These are phyloP conservation scores for Heliconius nattereri DNA, from an alignment of 1,140 invertebrate species.

Conservation along the genomic window DNA sequence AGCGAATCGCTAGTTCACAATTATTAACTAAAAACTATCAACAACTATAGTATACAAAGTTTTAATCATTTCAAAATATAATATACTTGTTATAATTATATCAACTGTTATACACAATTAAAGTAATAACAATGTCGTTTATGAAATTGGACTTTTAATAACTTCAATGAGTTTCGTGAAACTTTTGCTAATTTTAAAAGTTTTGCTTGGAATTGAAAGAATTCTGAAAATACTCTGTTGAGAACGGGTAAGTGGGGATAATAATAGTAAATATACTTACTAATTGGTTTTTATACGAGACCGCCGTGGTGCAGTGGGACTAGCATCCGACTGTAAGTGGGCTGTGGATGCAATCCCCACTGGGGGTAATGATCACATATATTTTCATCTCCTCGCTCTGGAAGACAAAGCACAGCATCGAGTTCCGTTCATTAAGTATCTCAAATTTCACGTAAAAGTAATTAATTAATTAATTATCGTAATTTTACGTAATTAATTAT, in stretches of 20 bases:
- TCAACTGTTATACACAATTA: background rate
- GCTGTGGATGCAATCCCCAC: too few species aligned
- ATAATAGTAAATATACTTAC: background rate
- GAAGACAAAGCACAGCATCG: background rate
- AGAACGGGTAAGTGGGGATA: background rate
- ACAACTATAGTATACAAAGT: background rate
- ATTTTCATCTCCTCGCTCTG: background rate
- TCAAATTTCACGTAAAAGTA: background rate
- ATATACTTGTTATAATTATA: background rate
- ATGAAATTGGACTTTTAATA: conserved; percentile 31
- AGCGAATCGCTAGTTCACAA: too few species aligned
- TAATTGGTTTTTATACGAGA: background rate
- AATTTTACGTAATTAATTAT: too few species aligned
- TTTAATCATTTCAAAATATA: background rate
- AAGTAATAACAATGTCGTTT: conserved; percentile 28
- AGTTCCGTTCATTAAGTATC: background rate
- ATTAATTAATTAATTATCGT: too few species aligned
- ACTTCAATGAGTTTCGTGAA: conserved; percentile 22
- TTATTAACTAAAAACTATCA: background rate
- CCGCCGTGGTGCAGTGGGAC: too few species aligned
- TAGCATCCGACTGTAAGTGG: too few species aligned
- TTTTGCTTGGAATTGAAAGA: background rate
- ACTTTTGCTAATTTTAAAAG: conserved; percentile 17
- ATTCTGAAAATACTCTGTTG: conserved; percentile 15
- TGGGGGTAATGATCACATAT: too few species aligned